Base-by-base conservation (phyloP, 2,113 vertebrate genomes). In the Paradoxurus hermaphroditus region DNA sequence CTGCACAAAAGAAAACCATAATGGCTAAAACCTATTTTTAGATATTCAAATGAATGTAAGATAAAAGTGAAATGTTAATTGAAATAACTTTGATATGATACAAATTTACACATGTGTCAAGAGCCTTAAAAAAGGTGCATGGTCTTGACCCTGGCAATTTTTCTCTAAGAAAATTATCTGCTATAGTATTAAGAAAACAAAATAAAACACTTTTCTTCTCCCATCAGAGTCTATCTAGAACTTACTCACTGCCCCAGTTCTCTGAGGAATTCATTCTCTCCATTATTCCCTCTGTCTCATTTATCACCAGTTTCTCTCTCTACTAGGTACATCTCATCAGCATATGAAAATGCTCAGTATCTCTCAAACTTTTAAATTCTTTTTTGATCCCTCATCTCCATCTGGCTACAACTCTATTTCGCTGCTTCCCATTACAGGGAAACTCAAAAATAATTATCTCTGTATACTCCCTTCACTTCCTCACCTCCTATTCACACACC, bases 41-140 rank as follows among this genome's bases (percentile, higher is more conserved):
- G 75, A 83, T 96, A 46, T 39, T 84, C 29, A 70, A 89, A 95
- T 70, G 39, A 83, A 51, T 4, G 1, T 41, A 41, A 88, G 14
- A 44, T 92, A 67, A 92, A 92, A 92, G 92, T 72, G 39, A 94
- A 39, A 62, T 34, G 16, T 86, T 89, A n/a, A 72, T 53, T 93
- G 53, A 41, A 78, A 75, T 49, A 31, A 86, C 1, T 44, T 73
- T 75, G 90, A 67, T 62, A 53, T n/a, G 49, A 70, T 70, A 13
- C 10, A 93, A 25, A 23, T 65, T 88, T 63, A 72, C 41, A 41
- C 70, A 94, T 67, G 49, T 62, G 21, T 56, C 10, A 85, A 44
- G 29, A 83, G 19, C 49, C 44, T 88, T 83, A 46, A 92, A 70
- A 95, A 70, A 86, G 16, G 21, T 84, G 36, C 31, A 10, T 41